Evolutionary conservation across 2,797 vertebrate species (phyloP), one percentile per base, ranked within the genome.

Genomic region (Argentina silus): DNA sequence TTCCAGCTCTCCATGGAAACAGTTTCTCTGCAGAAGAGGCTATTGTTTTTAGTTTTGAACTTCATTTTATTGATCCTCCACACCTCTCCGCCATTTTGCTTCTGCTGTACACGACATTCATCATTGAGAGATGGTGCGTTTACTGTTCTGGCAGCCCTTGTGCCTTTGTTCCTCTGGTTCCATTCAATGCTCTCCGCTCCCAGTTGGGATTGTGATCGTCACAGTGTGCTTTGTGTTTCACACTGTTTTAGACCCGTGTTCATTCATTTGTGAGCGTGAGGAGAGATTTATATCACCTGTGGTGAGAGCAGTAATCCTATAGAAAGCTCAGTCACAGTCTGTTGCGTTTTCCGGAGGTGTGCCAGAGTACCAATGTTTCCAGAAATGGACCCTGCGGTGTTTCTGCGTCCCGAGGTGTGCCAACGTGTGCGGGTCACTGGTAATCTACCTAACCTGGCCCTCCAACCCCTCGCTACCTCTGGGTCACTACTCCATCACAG

Each of bases 51-150:
- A 15, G 14, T 53, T 53, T 17, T 78, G 71, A 83, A 87, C 82
- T 75, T 55, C 73, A 83, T 80, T 56, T 4, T 78, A 86, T 88
- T 57, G 81, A 87, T 89, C 82, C 77, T 81, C 78, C 73, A 69
- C 78, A 80, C 71, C 78, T 78, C 81, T 81, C 68, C 10, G 74
- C 67, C 79, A 77, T 78, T 66, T 66, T 14, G 44, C 7, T 1
- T 36, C 27, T 12, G 7, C 7, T 55, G 9, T 68, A 55, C 6
- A 15, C 11, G 11, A 12, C 57, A 11, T 36, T 21, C 3, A 60
- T 27, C 23, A 36, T 43, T 43, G 27, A 83, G 81, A 79, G 42
- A 17, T 11, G 70, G 27, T 36, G 27, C 27, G 74, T 75, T 86
- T 79, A 83, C 79, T 74, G 56, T 53, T 82, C 72, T 42, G 1